phyloP scores from a whole-genome alignment of 2,888 invertebrate species.

The Creontiades dilutus region DNA sequence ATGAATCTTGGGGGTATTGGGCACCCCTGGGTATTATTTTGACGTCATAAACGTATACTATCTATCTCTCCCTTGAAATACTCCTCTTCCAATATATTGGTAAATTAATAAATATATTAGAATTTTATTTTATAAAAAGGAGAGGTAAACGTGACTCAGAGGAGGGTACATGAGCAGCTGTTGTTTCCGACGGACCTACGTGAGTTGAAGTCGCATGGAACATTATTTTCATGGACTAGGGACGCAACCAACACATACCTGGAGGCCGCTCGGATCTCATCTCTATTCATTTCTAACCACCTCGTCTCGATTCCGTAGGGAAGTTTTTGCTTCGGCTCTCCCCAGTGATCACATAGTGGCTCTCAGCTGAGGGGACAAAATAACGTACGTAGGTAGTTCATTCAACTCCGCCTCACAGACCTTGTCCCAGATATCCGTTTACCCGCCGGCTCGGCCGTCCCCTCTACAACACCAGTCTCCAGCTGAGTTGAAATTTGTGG shows the following conservation, averaged over 20 bases:
- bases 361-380: constrained; percentile 63
- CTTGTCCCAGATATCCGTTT: constrained; percentile 61
- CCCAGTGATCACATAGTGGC: constrained; percentile 4
- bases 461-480: background rate
- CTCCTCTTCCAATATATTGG: too few relatives aligned
- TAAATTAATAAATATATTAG: too few relatives aligned
- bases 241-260: background rate
- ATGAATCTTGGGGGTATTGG: too few relatives aligned
- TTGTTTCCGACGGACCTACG: background rate
- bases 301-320: constrained; percentile 10
- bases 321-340: constrained; percentile 44
- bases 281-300: background rate
- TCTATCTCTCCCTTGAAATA: too few relatives aligned
- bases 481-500: constrained; percentile 29
- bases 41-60: too few relatives aligned
- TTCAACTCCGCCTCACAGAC: constrained; percentile 62
- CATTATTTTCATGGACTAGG: background rate
- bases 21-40: too few relatives aligned
- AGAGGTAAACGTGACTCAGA: too few relatives aligned
- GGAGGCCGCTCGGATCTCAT: background rate
- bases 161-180: too few relatives aligned
- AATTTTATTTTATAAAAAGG: too few relatives aligned
- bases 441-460: constrained; percentile 37
- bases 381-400: constrained; percentile 58
- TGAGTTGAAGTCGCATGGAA: background rate